A percentile compares a stretch with the other conserved stretches of the same genome.
Evolutionary conservation across 37 sponge, comb jelly and placozoan species (phyloP).

Genomic region (Lycopodina hypogea): DNA sequence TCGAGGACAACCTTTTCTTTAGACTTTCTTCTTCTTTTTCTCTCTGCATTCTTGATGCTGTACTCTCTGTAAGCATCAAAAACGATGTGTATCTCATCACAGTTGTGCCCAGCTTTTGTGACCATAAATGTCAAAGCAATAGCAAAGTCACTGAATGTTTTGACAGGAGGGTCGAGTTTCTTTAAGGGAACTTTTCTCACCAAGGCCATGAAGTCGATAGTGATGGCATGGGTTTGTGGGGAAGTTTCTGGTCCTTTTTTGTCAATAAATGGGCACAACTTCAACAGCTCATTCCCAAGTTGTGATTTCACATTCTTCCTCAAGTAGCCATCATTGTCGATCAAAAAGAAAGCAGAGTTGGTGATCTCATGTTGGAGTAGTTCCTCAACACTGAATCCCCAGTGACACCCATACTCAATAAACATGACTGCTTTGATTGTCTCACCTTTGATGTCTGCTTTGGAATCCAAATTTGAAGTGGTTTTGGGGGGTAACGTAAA

Average conservation of each 20-base stretch:
- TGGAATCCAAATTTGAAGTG: not conserved
- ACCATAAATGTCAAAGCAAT: not conserved
- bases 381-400: conserved; percentile 1
- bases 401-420: conserved; percentile 8
- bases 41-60: conserved; percentile 19
- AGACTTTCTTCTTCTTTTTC: not conserved
- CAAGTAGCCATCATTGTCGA: not conserved
- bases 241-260: not conserved
- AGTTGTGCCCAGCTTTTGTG: conserved; percentile 6
- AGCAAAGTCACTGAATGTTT: conserved; percentile 8
- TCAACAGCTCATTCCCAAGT: conserved; percentile 17
- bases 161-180: conserved; percentile 7
- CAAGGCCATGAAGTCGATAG: conserved; percentile 3
- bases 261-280: conserved; percentile 4
- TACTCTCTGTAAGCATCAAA: conserved; percentile 11
- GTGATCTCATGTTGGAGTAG: conserved; percentile 8
- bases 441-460: not conserved
- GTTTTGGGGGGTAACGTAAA: not conserved
- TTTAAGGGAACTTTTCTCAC: conserved; percentile 8
- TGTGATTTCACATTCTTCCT: conserved; percentile 10
- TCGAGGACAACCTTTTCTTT: conserved; percentile 11
- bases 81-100: conserved; percentile 14
- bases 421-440: conserved; percentile 6
- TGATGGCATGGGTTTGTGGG: conserved; percentile 7
- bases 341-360: not conserved